These are phyloP conservation scores for Mirounga angustirostris DNA, from an alignment of 2,113 vertebrate species.

Conservation along the genomic window DNA sequence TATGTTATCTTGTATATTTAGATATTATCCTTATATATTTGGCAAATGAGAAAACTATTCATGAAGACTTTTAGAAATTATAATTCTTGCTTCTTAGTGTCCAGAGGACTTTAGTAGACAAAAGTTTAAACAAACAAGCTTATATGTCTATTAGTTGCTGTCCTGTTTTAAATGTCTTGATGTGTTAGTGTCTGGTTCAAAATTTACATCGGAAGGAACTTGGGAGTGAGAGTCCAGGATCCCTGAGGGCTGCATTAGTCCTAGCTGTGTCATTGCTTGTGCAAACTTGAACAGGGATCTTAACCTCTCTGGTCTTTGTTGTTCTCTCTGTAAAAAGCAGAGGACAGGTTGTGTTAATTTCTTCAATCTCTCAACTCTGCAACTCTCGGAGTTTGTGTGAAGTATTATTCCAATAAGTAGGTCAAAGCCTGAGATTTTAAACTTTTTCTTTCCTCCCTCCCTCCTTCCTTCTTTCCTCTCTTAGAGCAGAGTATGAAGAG, in stretches of 20 bases:
- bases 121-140: not conserved
- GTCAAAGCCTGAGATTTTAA: not conserved
- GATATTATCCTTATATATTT: not conserved
- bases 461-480: not conserved
- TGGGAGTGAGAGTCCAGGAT: not conserved
- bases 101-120: not conserved
- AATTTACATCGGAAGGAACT: not conserved
- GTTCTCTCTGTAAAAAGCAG: not conserved
- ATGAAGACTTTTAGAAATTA: not conserved
- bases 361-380: not conserved
- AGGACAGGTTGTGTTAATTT: not conserved
- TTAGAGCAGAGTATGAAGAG: not conserved
- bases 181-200: not conserved
- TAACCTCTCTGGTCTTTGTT: not conserved
- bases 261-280: not conserved
- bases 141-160: too few species aligned
- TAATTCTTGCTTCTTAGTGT: not conserved
- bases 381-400: not conserved
- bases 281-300: not conserved
- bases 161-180: not conserved
- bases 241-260: not conserved
- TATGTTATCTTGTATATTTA: not conserved
- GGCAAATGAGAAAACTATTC: not conserved
- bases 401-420: not conserved
- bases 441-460: not conserved